Conservation (phyloP, 2,113 vertebrate genomes). For the Thinocorus orbignyianus region DNA sequence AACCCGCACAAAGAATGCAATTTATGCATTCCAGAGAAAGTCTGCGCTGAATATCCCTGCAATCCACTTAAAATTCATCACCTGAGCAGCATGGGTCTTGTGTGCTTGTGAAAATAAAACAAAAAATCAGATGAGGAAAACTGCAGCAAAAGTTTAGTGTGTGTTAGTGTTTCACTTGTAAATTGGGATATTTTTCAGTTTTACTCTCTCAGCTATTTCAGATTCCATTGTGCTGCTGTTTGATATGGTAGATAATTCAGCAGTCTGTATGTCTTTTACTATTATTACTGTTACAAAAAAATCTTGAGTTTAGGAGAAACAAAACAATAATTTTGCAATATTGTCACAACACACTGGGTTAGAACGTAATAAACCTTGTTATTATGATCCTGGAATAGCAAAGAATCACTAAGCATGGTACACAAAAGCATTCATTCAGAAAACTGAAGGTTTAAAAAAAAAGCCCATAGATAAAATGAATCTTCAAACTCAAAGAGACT, state of each 20-base stretch:
- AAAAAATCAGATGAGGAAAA: slow-evolving; percentile 6
- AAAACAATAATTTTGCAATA: slow-evolving; percentile 51
- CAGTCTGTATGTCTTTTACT: slow-evolving; percentile 31
- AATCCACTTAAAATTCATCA: slow-evolving; percentile 7
- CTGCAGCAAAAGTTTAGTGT: neutral
- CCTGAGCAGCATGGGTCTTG: neutral
- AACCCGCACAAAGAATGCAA: neutral
- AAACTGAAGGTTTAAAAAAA: neutral
- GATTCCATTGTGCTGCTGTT: neutral
- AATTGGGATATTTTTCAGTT: slow-evolving; percentile 2
- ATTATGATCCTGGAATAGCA: neutral
- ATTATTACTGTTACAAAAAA: slow-evolving; percentile 1
- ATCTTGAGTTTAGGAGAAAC: slow-evolving; percentile 26
- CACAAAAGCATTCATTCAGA: neutral
- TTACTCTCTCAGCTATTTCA: slow-evolving; percentile 1
- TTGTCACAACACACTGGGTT: slow-evolving; percentile 5
- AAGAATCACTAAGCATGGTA: neutral
- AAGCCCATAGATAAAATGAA: neutral
- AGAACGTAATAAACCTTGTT: slow-evolving; percentile 19
- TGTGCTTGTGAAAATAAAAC: neutral
- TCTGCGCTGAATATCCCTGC: neutral
- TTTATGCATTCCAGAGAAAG: neutral
- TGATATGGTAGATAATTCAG: neutral
- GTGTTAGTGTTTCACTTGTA: neutral
- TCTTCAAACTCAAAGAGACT: neutral